Base-by-base conservation (phyloP, 2,888 invertebrate species). In the Notocelia uddmanniana region DNA sequence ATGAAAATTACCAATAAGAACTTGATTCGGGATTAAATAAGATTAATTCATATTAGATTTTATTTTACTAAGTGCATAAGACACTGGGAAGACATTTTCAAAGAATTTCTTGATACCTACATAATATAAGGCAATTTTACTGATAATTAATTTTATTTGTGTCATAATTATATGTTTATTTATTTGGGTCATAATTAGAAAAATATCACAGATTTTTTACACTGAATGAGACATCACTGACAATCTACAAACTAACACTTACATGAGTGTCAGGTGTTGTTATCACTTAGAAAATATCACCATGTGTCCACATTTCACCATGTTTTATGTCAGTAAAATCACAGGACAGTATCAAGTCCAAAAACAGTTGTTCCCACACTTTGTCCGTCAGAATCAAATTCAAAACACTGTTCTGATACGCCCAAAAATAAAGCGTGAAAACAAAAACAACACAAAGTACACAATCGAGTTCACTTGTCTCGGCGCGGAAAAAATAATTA, bases 401-500 rank as follows among this genome's bases (percentile, higher is more conserved):
- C 75, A 76, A 80, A 84, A 85, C 88, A 89, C 87, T 87, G 89
- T 88, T 31, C 87, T 86, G 84, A 80, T 83, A 88, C 87, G 86
- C 88, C 89, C 89, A 84, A 85, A 84, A 87, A 87, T 85, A 86
- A 83, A 87, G 79, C 79, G 77, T 79, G 89, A 88, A 86, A 88
- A 80, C 81, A 84, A 88, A 85, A 86, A 85, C 85, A 85, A 84
- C 88, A 88, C 86, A 86, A 84, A 88, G 71, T 71, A 66, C 71
- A 71, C 71, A 85, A 81, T 83, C 81, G 80, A 85, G 88, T 89
- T 85, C 88, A 88, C 88, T 77, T 70, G 73, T 75, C 54, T 64
- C n/a, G 21, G 74, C 68, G 73, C 59, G 68, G 76, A 76, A 69
- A 73, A 75, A 80, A 82, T 83, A 84, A 82, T 78, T 81, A 79